Conservation (phyloP, 2,113 vertebrate species). For the Natator depressus region DNA sequence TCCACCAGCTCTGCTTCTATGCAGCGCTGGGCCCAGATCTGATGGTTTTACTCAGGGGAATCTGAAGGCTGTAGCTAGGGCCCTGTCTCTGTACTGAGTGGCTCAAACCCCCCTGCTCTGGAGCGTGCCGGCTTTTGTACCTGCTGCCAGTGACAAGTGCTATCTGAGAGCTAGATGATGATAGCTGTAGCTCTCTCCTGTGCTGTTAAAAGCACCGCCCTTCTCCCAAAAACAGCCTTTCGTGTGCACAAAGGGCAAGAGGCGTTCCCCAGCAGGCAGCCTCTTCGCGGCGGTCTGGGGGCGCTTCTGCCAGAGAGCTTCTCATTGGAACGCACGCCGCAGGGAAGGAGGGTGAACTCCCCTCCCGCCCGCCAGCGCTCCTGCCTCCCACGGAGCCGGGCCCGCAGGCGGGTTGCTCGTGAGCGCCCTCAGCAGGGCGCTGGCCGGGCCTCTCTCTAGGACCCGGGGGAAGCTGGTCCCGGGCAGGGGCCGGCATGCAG, state of each 20-base stretch:
- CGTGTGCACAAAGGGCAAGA: no score
- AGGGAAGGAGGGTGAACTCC: background rate
- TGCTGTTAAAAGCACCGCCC: background rate
- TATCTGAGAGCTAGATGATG: background rate
- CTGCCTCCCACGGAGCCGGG: background rate
- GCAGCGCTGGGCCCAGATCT: background rate
- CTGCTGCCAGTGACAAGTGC: background rate
- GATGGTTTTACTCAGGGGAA: background rate
- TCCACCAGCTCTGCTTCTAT: no score
- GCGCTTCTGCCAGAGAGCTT: background rate
- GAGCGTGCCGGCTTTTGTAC: background rate
- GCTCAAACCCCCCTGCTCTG: background rate
- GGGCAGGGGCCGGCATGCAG: background rate
- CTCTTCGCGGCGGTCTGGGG: background rate
- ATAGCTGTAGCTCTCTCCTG: background rate
- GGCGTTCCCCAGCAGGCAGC: background rate
- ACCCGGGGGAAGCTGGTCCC: background rate
- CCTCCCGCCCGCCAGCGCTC: background rate
- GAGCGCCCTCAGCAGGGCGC: background rate
- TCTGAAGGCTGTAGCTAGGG: background rate
- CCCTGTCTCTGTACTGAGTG: background rate
- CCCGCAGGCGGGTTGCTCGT: background rate
- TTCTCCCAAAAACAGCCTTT: background rate
- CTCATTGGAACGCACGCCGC: no score
- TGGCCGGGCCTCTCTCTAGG: background rate